These are phyloP conservation scores for Megalopta genalis DNA, from an alignment of 1,140 invertebrate genomes.

Conservation along the genomic window DNA sequence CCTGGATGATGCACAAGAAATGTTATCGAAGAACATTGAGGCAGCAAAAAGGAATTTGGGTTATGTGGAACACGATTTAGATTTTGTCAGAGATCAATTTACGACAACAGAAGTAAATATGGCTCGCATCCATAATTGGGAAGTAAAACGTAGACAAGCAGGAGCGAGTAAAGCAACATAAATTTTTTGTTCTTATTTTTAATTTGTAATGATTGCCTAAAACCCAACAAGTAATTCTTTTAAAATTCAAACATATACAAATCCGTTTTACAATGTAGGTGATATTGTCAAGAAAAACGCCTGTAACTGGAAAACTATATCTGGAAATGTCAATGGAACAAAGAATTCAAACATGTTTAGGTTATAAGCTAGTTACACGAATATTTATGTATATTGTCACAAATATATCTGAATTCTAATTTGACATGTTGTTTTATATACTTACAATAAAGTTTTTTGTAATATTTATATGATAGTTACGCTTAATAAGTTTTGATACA, in stretches of 20 bases:
- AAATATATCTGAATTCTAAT: conserved; percentile 48
- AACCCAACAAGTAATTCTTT: conserved; percentile 37
- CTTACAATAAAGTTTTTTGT: conserved; percentile 20
- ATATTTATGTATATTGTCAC: conserved; percentile 50
- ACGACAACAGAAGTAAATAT: conserved; percentile 99
- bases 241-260: not conserved
- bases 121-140: conserved; percentile 97
- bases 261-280: conserved; percentile 20
- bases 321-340: conserved; percentile 20
- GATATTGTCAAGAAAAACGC: conserved; percentile 27
- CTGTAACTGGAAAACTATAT: conserved; percentile 21
- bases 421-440: conserved; percentile 14
- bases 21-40: conserved; percentile 93
- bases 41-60: conserved; percentile 91
- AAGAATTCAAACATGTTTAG: conserved; percentile 42
- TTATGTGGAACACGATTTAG: conserved; percentile 94
- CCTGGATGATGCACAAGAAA: conserved; percentile 92
- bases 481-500: conserved; percentile 1
- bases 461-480: conserved; percentile 1
- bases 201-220: conserved; percentile 47
- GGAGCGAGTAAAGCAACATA: conserved; percentile 71
- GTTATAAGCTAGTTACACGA: conserved; percentile 34
- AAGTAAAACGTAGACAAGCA: conserved; percentile 92
- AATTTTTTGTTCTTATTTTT: conserved; percentile 38
- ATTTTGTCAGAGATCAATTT: conserved; percentile 95